Evolutionary conservation across 2,797 vertebrate species (phyloP).

Genomic region (Hafferia zeledoni): DNA sequence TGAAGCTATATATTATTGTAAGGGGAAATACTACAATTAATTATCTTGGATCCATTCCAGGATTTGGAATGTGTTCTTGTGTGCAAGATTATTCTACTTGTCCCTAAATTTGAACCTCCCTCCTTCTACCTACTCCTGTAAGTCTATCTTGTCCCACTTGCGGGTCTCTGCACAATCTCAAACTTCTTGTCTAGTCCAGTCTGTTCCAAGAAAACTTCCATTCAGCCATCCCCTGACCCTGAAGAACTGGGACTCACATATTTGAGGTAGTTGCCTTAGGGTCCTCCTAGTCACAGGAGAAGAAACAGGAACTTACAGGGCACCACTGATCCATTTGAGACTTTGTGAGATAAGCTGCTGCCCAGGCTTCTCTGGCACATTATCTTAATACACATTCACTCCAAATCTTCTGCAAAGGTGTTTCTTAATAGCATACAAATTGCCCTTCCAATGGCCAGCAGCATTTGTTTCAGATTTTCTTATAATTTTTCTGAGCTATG

Average conservation of each 20-base stretch:
- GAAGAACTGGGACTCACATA: not conserved
- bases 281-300: not conserved
- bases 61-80: not conserved
- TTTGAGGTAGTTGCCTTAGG: rapidly evolving
- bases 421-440: not conserved
- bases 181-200: not conserved
- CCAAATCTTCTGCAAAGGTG: not conserved
- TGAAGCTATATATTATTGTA: not conserved
- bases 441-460: not conserved
- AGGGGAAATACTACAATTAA: not conserved
- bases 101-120: not conserved
- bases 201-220: not conserved
- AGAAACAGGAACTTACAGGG: not conserved
- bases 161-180: not conserved
- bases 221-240: not conserved
- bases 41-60: not conserved
- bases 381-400: not conserved
- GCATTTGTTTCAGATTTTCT: not conserved
- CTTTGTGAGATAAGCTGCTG: not conserved
- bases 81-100: not conserved
- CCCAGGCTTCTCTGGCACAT: not conserved
- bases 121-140: not conserved
- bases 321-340: not conserved
- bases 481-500: not conserved
- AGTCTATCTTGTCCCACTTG: not conserved